A percentile compares a stretch with the other conserved stretches of the same genome.
These are phyloP conservation scores for Myoxocephalus aenaeus DNA, from an alignment of 2,797 vertebrate species.

Conservation along the genomic window DNA sequence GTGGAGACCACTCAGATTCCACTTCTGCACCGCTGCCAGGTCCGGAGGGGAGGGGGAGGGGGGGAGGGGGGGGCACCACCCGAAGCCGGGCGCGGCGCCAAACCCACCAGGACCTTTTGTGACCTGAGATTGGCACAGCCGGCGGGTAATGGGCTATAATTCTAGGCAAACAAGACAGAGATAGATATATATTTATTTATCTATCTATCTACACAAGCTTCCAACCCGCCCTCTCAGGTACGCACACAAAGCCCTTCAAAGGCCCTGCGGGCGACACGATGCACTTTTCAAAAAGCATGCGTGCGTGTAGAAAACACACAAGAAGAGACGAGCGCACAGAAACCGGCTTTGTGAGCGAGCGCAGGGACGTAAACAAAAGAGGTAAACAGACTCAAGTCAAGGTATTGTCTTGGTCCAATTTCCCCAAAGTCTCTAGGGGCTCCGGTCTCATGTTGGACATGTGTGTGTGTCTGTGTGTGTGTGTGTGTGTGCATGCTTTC, in stretches of 20 bases:
- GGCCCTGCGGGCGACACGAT: conserved; percentile 45
- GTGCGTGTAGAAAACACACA: conserved; percentile 41
- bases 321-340: not conserved
- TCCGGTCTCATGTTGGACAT: conserved; percentile 25
- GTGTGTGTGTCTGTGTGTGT: conserved; percentile 23
- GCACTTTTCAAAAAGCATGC: conserved; percentile 23
- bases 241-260: conserved; percentile 64
- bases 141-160: conserved; percentile 62
- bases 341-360: conserved; percentile 32
- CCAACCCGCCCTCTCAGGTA: conserved; percentile 24
- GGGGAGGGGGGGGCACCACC: not conserved
- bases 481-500: conserved; percentile 39
- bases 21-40: conserved; percentile 59
- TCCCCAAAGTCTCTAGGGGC: conserved; percentile 45
- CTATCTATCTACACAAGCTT: no score
- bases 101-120: conserved; percentile 58
- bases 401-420: conserved; percentile 65
- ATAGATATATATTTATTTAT: conserved; percentile 7
- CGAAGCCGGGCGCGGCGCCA: conserved; percentile 46
- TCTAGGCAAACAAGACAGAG: conserved; percentile 51
- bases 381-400: conserved; percentile 63
- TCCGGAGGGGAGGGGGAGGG: conserved; percentile 30
- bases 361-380: conserved; percentile 30
- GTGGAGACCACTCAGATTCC: conserved; percentile 42
- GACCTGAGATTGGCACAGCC: conserved; percentile 66